Conservation (phyloP, 1,140 invertebrate genomes). For the Colletes latitarsis region DNA sequence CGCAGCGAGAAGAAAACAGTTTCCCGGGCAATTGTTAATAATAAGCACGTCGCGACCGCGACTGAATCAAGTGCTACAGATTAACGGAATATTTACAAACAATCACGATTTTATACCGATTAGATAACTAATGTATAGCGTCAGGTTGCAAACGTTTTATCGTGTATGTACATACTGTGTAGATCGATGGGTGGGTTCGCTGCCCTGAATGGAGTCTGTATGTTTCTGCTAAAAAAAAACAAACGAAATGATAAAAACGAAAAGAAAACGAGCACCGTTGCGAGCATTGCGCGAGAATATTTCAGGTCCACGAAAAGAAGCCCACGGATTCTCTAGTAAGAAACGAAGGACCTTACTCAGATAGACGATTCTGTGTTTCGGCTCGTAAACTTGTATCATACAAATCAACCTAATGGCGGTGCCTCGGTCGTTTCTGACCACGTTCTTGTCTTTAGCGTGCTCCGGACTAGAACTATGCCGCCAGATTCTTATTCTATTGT, state of each 20-base stretch:
- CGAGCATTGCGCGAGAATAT: constrained; percentile 6
- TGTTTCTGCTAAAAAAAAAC: constrained; percentile 26
- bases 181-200: constrained; percentile 31
- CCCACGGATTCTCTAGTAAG: constrained; percentile 40
- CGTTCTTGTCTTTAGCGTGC: neutral
- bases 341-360: constrained; percentile 30
- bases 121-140: constrained; percentile 72
- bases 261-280: neutral
- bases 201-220: constrained; percentile 32
- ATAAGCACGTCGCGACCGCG: constrained; percentile 23
- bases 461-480: too few species aligned
- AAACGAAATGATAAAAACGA: neutral
- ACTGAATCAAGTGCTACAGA: constrained; percentile 53
- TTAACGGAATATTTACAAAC: constrained; percentile 64
- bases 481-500: too few species aligned
- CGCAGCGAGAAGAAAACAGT: constrained; percentile 42
- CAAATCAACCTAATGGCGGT: constrained; percentile 14
- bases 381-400: constrained; percentile 48
- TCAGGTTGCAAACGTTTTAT: constrained; percentile 64
- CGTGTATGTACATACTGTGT: constrained; percentile 72
- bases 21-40: constrained; percentile 39
- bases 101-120: constrained; percentile 75
- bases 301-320: constrained; percentile 40
- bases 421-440: neutral
- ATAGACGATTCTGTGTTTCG: constrained; percentile 55